Evolutionary conservation across 2,113 vertebrate species (phyloP), one percentile per base, ranked within the genome.

Genomic region (Solea senegalensis): DNA sequence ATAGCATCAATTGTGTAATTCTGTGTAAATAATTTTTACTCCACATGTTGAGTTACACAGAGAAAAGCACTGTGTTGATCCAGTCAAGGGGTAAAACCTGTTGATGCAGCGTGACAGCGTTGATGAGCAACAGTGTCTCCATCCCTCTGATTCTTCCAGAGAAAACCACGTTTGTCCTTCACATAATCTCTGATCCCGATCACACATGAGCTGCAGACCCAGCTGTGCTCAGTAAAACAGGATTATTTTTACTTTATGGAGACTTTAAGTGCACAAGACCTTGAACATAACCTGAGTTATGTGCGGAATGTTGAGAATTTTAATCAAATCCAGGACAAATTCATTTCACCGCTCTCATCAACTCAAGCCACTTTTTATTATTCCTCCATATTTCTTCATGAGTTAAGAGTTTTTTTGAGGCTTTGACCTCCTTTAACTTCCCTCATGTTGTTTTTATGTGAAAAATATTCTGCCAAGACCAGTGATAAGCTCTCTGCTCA

Each of bases 211-310:
- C 63, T 71, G 68, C 81, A 65, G 75, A 67, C 69, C 70, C 90
- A 90, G 85, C 87, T 90, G 89, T 55, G 74, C 84, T 52, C 76
- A 83, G 82, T 89, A 89, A 92, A 92, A 91, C 76, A 73, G 89
- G 92, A 91, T 94, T 92, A 92, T 34, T 90, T 87, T 79, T 80
- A 89, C 86, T 93, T 94, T 91, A 93, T 79, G 85, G 81, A 92
- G 85, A 86, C 84, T 88, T 92, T 73, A 92, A 92, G 78, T 90
- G 84, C 73, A 86, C 12, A 52, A 90, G 88, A 90, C 89, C 80
- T 88, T 86, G 76, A 90, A 86, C 75, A 91, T 83, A 89, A 90
- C 89, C 78, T 76, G 76, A 74, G 78, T 78, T 82, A 93, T 90
- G 90, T 88, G 53, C 58, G 81, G 92, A 92, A 94, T 94, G 91